Evolutionary conservation across 1,140 invertebrate species (phyloP).

Genomic region (Coelopa frigida): DNA sequence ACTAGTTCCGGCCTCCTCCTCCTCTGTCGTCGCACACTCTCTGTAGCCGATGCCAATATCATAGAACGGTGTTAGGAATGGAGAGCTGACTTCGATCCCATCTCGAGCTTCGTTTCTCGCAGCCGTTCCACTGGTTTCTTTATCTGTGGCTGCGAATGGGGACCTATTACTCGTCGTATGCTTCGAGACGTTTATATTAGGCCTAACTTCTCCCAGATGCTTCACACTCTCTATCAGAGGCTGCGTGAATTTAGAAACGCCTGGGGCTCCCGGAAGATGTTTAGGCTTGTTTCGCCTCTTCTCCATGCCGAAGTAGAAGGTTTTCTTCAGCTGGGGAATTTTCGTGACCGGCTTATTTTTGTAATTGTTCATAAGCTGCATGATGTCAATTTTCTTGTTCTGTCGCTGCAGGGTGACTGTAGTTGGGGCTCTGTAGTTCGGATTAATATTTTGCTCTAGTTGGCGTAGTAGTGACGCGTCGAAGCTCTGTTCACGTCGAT

Average conservation of each 20-base stretch:
- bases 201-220: background rate
- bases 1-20: slow-evolving; percentile 24
- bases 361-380: background rate
- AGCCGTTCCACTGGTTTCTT: no score
- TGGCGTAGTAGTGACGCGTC: slow-evolving; percentile 19
- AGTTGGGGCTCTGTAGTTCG: background rate
- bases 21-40: slow-evolving; percentile 26
- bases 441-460: background rate
- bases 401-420: background rate
- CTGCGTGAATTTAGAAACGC: no score
- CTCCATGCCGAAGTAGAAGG: slow-evolving; percentile 73
- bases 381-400: background rate
- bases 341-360: slow-evolving; percentile 44
- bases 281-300: slow-evolving; percentile 26
- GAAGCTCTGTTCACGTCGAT: slow-evolving; percentile 22
- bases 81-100: background rate
- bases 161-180: background rate
- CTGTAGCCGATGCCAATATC: background rate
- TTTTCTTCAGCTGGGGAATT: slow-evolving; percentile 50
- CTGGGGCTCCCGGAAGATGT: no score
- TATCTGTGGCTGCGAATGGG: background rate
- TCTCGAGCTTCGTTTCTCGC: background rate
- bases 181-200: background rate
- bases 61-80: background rate
- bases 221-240: background rate